Conservation (phyloP, 30 jellyfish, hydroid and myxozoan species). For the Aurelia sp. region DNA sequence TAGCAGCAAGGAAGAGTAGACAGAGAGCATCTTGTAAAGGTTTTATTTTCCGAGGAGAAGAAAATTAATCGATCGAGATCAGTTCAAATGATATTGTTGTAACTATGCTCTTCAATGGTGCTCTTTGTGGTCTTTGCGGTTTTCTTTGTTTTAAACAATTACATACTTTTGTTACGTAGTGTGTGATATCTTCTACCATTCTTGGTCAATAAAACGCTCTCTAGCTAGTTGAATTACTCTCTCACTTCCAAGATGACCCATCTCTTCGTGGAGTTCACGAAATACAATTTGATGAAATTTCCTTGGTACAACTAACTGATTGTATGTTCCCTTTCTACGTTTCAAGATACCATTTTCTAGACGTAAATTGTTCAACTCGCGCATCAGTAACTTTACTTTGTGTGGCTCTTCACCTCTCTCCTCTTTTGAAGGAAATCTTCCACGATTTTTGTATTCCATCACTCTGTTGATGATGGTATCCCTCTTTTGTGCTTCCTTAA, state of each 20-base stretch:
- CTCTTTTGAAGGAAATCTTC: not conserved
- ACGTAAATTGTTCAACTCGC: not conserved
- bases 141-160: too few species aligned
- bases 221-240: constrained; percentile 40
- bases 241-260: constrained; percentile 43
- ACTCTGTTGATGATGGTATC: too few species aligned
- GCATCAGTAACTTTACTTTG: not conserved
- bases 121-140: too few species aligned
- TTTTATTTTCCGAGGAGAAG: too few species aligned
- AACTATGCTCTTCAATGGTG: too few species aligned
- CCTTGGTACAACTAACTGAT: constrained; percentile 18
- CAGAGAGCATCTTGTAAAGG: too few species aligned
- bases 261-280: constrained; percentile 16
- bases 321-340: not conserved
- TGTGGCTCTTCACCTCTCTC: constrained; percentile 2
- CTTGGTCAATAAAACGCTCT: too few species aligned
- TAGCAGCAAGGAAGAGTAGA: too few species aligned
- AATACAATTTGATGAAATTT: not conserved
- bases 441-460: too few species aligned
- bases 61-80: too few species aligned
- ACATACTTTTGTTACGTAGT: not conserved
- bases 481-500: not conserved
- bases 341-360: not conserved
- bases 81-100: too few species aligned
- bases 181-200: not conserved